A percentile compares a stretch with the other conserved stretches of the same genome.
Conservation (phyloP, 2,888 invertebrate genomes). For the Scaptomyza tumidula region DNA sequence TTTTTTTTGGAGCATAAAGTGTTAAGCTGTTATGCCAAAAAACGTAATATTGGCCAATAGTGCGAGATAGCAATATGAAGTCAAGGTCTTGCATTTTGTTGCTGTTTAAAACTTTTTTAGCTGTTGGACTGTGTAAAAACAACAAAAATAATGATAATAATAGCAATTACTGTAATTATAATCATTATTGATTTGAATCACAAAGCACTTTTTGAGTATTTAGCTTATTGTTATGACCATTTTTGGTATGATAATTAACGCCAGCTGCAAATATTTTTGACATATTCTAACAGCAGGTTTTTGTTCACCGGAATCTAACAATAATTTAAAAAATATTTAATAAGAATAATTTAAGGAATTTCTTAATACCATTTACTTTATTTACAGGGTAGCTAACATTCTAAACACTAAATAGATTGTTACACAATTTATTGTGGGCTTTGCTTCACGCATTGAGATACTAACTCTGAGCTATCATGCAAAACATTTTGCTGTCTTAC, state of each 20-base stretch:
- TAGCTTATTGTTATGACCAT: conserved; percentile 24
- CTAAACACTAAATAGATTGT: neutral
- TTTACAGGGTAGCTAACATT: conserved; percentile 9
- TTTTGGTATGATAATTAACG: conserved; percentile 27
- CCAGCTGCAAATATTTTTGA: conserved; percentile 23
- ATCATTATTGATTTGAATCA: conserved; percentile 51
- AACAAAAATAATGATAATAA: conserved; percentile 22
- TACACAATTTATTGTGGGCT: conserved; percentile 7
- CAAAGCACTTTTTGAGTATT: conserved; percentile 30
- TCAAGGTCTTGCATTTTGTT: conserved; percentile 45
- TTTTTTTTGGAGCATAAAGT: conserved; percentile 1
- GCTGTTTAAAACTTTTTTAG: conserved; percentile 16
- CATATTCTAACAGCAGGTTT: conserved; percentile 23
- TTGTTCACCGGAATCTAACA: neutral
- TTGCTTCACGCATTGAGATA: neutral
- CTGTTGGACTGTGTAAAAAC: neutral
- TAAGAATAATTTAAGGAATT: too few species aligned
- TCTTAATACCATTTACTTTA: neutral
- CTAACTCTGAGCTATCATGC: conserved; percentile 13
- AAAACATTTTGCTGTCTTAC: conserved; percentile 17
- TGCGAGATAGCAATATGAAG: conserved; percentile 30
- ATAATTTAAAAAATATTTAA: too few species aligned
- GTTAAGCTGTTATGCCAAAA: conserved; percentile 21
- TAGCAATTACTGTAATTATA: conserved; percentile 51
- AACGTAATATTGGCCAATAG: conserved; percentile 31